Evolutionary conservation across 2,888 invertebrate species (phyloP).

Genomic region (Erebia palarica): DNA sequence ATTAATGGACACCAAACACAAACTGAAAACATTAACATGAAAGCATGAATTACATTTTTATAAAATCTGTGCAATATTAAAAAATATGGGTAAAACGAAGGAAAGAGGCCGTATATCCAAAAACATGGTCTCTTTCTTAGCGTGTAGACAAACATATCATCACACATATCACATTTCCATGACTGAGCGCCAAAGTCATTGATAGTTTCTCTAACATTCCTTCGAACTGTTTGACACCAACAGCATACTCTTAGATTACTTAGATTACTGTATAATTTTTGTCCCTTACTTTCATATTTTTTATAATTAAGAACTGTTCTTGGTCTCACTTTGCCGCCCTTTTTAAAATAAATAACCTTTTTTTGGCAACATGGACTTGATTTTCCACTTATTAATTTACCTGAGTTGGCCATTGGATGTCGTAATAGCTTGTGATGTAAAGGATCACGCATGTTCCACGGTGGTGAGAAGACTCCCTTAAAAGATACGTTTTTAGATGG

Average conservation of each 20-base stretch:
- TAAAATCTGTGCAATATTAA: slow-evolving; percentile 41
- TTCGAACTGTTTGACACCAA: slow-evolving; percentile 13
- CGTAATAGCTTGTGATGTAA: not conserved
- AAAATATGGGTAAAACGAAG: slow-evolving; percentile 48
- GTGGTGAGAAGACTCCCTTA: not conserved
- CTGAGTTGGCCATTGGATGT: not conserved
- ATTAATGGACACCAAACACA: slow-evolving; percentile 57
- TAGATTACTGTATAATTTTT: slow-evolving; percentile 15
- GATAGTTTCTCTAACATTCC: slow-evolving; percentile 29
- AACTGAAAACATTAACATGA: slow-evolving; percentile 44
- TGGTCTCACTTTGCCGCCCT: not conserved
- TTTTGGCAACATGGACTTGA: not conserved
- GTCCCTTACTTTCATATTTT: not conserved
- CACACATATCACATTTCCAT: slow-evolving; percentile 36
- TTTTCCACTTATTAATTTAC: not conserved
- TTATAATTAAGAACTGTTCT: not conserved
- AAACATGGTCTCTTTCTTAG: slow-evolving; percentile 42
- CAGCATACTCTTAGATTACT: slow-evolving; percentile 14
- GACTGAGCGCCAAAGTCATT: slow-evolving; percentile 31
- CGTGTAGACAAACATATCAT: slow-evolving; percentile 35
- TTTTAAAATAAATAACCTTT: not conserved
- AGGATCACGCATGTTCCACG: not conserved
- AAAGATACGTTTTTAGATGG: no score
- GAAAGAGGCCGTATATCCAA: slow-evolving; percentile 43
- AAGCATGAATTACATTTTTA: slow-evolving; percentile 35